Evolutionary conservation across 2,797 vertebrate genomes (phyloP).

Genomic region (Coilia nasus): DNA sequence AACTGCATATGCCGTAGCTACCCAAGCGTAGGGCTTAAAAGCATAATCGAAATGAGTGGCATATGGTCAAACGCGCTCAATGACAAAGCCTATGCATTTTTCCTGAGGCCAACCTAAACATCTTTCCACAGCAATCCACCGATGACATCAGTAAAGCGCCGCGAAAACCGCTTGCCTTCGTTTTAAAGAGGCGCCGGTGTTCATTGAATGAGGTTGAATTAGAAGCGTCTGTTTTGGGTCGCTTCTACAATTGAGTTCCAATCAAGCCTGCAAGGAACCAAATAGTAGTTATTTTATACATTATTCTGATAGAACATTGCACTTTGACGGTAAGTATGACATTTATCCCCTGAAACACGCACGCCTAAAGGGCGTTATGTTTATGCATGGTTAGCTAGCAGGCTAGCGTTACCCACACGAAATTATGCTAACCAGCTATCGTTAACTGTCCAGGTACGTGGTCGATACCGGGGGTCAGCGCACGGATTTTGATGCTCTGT

Average conservation of each 20-base stretch:
- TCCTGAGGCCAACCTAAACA: neutral
- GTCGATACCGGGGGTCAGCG: neutral
- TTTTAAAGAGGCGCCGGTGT: conserved; percentile 59
- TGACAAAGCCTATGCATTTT: too few relatives aligned
- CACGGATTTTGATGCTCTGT: neutral
- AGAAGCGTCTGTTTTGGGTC: conserved; percentile 62
- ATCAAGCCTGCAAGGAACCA: conserved; percentile 30
- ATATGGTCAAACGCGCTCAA: too few relatives aligned
- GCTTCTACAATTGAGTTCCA: conserved; percentile 15
- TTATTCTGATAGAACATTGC: conserved; percentile 57
- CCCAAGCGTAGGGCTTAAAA: too few relatives aligned
- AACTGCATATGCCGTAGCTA: neutral
- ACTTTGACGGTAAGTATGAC: conserved; percentile 68
- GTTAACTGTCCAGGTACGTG: neutral
- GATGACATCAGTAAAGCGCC: conserved; percentile 54
- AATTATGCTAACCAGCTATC: conserved; percentile 20
- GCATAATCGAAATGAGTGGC: too few relatives aligned
- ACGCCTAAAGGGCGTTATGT: neutral
- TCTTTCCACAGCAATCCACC: neutral
- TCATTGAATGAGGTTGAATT: conserved; percentile 77
- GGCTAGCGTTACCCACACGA: neutral
- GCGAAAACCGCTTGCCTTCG: conserved; percentile 49
- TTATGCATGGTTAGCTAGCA: conserved; percentile 39
- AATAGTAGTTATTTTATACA: conserved; percentile 27
- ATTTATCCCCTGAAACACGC: neutral